Evolutionary conservation across 2,113 vertebrate species (phyloP).

Genomic region (Xiphophorus hellerii): DNA sequence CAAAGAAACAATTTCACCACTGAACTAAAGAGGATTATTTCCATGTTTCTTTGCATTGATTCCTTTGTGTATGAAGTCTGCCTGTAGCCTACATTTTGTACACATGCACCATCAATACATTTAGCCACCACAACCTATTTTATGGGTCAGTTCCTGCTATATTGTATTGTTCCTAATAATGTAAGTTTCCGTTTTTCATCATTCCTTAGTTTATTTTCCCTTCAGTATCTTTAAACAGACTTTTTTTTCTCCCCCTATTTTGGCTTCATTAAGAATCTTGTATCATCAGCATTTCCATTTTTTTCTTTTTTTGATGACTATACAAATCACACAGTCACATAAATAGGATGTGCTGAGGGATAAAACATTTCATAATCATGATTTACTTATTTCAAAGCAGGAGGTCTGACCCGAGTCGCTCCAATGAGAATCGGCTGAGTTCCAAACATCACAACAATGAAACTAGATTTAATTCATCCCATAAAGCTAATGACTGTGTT

Average conservation of each 20-base stretch:
- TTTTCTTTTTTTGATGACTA: background rate
- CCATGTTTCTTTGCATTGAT: background rate
- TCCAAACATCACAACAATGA: conserved; percentile 13
- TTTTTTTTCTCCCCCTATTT: background rate
- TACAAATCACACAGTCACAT: background rate
- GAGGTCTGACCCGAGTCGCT: background rate
- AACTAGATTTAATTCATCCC: background rate
- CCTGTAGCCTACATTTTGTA: background rate
- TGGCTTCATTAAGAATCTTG: conserved; percentile 20
- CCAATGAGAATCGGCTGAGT: conserved; percentile 8
- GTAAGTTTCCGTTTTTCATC: conserved; percentile 3
- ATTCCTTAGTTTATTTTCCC: conserved; percentile 6
- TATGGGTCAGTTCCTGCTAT: conserved; percentile 14
- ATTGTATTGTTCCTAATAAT: background rate
- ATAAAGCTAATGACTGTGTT: conserved; percentile 17
- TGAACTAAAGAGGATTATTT: background rate
- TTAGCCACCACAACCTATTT: conserved; percentile 10
- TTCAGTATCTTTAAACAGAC: conserved; percentile 5
- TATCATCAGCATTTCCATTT: conserved; percentile 36
- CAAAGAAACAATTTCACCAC: background rate
- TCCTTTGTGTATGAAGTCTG: background rate
- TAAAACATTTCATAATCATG: background rate
- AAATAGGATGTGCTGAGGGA: background rate
- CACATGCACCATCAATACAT: conserved; percentile 3
- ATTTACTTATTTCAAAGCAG: conserved; percentile 26